Evolutionary conservation across 1,140 invertebrate species (phyloP).

Genomic region (Himalopsyche phryganea): DNA sequence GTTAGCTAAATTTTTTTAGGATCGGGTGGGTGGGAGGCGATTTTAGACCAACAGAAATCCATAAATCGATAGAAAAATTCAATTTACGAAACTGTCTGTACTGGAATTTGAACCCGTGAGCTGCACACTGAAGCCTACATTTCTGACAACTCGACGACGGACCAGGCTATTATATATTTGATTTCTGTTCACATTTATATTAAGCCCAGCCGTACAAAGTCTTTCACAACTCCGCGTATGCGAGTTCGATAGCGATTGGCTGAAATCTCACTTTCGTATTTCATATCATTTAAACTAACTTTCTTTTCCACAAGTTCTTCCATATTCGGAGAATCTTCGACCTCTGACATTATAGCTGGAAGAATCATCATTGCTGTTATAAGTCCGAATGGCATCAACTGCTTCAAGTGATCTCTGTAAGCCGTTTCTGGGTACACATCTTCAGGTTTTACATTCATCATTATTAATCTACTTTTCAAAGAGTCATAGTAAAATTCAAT

Average conservation of each 20-base stretch:
- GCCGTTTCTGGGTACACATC: conserved; percentile 46
- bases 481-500: conserved; percentile 55
- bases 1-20: no score
- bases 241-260: not conserved
- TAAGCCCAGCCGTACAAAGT: conserved; percentile 4
- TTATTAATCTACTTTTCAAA: conserved; percentile 41
- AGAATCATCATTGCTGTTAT: conserved; percentile 18
- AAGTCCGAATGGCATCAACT: conserved; percentile 39
- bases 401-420: conserved; percentile 42
- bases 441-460: conserved; percentile 44
- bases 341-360: conserved; percentile 16
- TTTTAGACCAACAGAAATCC: no score
- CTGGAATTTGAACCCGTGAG: no score
- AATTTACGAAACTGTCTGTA: no score
- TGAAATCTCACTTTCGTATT: conserved; percentile 13
- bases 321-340: conserved; percentile 19
- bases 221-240: conserved; percentile 7
- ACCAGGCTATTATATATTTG: no score
- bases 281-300: conserved; percentile 4
- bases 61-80: no score
- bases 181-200: conserved; percentile 7
- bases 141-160: no score
- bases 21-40: no score
- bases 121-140: no score
- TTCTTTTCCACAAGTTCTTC: conserved; percentile 8